Conservation (phyloP, 1,140 invertebrate genomes). For the Drosophila sechellia region DNA sequence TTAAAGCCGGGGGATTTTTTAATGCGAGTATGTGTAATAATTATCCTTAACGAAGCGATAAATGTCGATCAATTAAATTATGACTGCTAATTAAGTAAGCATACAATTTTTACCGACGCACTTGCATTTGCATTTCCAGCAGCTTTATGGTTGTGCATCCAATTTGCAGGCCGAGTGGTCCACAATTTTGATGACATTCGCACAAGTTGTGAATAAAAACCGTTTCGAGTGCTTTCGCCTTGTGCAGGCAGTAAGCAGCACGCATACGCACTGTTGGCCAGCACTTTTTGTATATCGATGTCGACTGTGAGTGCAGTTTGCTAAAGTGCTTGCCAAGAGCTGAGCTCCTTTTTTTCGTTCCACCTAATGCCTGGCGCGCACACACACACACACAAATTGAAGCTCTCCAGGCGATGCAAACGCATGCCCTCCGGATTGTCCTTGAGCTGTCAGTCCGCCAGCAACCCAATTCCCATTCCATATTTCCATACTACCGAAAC, state of each 20-base stretch:
- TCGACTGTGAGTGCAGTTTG: constrained; percentile 36
- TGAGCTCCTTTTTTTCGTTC: constrained; percentile 15
- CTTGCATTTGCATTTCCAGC: no score
- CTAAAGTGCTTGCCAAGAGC: constrained; percentile 47
- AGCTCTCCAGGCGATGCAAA: constrained; percentile 45
- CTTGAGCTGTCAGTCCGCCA: constrained; percentile 34
- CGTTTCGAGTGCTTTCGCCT: constrained; percentile 28
- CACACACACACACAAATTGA: constrained; percentile 58
- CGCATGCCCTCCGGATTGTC: constrained; percentile 40
- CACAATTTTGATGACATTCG: constrained; percentile 40
- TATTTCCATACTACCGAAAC: constrained; percentile 16
- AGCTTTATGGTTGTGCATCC: constrained; percentile 6
- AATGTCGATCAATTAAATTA: constrained; percentile 49
- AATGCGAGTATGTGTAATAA: constrained; percentile 9
- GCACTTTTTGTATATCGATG: constrained; percentile 52
- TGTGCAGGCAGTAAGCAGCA: constrained; percentile 16
- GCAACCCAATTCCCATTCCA: neutral
- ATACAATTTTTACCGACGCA: neutral
- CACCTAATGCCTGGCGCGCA: constrained; percentile 45
- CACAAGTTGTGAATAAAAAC: constrained; percentile 26
- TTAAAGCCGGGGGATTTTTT: constrained; percentile 14
- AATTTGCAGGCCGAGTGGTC: constrained; percentile 36
- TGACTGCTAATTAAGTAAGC: constrained; percentile 41
- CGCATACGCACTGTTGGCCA: constrained; percentile 57
- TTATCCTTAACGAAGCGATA: constrained; percentile 34